These are phyloP conservation scores for Leptonema lineaticorne DNA, from an alignment of 1,140 invertebrate genomes.

Conservation along the genomic window DNA sequence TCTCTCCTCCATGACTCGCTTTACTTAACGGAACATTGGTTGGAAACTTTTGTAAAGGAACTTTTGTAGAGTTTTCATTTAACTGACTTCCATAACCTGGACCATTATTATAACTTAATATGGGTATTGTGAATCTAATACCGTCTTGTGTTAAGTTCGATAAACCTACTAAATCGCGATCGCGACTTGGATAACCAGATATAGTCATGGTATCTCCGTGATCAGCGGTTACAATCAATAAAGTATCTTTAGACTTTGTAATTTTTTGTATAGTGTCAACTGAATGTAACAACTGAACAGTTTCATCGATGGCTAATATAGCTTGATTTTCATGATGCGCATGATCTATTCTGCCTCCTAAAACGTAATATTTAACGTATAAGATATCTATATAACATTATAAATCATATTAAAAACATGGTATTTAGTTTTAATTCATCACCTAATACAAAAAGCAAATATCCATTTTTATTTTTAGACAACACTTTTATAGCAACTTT, in stretches of 20 bases:
- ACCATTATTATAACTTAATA: slow-evolving; percentile 33
- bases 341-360: slow-evolving; percentile 70
- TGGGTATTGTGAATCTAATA: too few species aligned
- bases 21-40: slow-evolving; percentile 49
- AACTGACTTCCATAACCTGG: slow-evolving; percentile 19
- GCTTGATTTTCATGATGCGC: slow-evolving; percentile 70
- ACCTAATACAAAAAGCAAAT: slow-evolving; percentile 64
- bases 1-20: slow-evolving; percentile 62
- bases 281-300: slow-evolving; percentile 67
- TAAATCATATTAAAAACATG: neutral
- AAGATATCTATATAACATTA: neutral
- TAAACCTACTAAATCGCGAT: too few species aligned
- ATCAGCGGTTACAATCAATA: slow-evolving; percentile 70
- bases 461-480: slow-evolving; percentile 65
- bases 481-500: slow-evolving; percentile 70
- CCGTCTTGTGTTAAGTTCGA: slow-evolving; percentile 1
- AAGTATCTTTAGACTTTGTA: slow-evolving; percentile 62
- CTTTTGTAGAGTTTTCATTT: neutral
- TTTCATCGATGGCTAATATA: slow-evolving; percentile 68
- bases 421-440: slow-evolving; percentile 26
- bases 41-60: slow-evolving; percentile 47
- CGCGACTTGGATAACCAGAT: slow-evolving; percentile 6
- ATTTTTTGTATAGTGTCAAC: slow-evolving; percentile 60
- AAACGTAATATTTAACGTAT: slow-evolving; percentile 36
- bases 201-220: slow-evolving; percentile 68